A percentile compares a stretch with the other conserved stretches of the same genome.
These are phyloP conservation scores for Entomyzon cyanotis DNA, from an alignment of 2,113 vertebrate genomes.

Conservation along the genomic window DNA sequence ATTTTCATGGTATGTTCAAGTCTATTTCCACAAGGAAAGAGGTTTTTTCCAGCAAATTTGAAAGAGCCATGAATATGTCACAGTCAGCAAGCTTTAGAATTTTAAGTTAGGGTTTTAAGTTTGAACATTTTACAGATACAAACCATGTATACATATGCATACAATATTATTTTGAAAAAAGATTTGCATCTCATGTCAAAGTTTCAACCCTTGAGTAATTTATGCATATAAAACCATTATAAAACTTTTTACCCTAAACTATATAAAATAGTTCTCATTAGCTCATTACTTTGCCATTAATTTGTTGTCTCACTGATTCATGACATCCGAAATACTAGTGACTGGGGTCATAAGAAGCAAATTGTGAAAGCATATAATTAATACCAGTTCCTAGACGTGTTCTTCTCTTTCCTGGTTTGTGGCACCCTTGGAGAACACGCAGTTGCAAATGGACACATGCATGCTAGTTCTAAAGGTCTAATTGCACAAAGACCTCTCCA, in stretches of 20 bases:
- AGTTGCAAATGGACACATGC: neutral
- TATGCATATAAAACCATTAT: neutral
- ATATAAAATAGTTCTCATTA: neutral
- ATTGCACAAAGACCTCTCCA: neutral
- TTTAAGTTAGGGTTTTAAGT: neutral
- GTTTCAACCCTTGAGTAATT: neutral
- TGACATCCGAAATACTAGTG: neutral
- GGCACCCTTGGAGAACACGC: neutral
- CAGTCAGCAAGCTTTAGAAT: neutral
- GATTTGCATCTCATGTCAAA: neutral
- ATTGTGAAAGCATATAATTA: neutral
- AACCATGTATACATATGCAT: neutral
- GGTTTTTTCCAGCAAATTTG: neutral
- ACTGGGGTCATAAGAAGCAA: neutral
- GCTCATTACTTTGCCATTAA: neutral
- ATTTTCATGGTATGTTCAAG: neutral
- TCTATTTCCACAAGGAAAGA: neutral
- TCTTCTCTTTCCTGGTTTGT: neutral
- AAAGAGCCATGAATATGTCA: neutral
- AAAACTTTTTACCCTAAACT: no score
- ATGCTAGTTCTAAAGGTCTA: neutral
- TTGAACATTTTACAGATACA: neutral
- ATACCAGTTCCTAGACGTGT: neutral
- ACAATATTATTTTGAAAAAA: neutral
- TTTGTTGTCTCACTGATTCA: neutral